Evolutionary conservation across 2,888 invertebrate species (phyloP).

Genomic region (Colletes collaris): DNA sequence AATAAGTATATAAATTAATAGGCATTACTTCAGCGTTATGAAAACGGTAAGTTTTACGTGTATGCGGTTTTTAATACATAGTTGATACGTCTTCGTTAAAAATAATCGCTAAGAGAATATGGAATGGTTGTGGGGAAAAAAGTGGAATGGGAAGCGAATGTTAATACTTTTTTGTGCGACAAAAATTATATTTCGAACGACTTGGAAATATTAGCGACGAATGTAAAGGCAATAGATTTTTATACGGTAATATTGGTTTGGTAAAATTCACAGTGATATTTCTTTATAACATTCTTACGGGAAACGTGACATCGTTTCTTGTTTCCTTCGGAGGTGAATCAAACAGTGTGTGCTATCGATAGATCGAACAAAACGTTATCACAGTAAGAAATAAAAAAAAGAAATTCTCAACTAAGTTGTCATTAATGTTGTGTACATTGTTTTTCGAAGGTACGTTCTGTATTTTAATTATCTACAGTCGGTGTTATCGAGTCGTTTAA

Average conservation of each 20-base stretch:
- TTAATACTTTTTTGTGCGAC: conserved; percentile 33
- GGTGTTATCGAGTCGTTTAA: neutral
- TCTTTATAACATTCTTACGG: neutral
- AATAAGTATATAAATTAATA: neutral
- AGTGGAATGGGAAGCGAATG: neutral
- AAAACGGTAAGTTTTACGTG: conserved; percentile 17
- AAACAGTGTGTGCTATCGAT: neutral
- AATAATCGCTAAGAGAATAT: conserved; percentile 65
- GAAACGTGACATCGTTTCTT: neutral
- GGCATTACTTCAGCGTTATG: neutral
- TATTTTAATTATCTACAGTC: neutral
- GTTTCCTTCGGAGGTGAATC: neutral
- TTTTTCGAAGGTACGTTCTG: neutral
- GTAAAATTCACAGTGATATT: neutral
- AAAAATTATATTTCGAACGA: neutral
- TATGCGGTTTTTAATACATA: conserved; percentile 31
- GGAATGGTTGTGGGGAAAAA: conserved; percentile 24
- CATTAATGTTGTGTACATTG: neutral
- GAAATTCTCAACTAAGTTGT: neutral
- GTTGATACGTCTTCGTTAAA: conserved; percentile 62
- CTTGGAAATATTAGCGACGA: neutral
- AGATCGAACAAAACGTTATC: conserved; percentile 3
- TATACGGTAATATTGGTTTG: neutral
- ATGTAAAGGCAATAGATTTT: neutral
- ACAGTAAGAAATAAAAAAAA: neutral